phyloP scores from a whole-genome alignment of 2,797 vertebrate genomes.

The Pitangus sulphuratus region DNA sequence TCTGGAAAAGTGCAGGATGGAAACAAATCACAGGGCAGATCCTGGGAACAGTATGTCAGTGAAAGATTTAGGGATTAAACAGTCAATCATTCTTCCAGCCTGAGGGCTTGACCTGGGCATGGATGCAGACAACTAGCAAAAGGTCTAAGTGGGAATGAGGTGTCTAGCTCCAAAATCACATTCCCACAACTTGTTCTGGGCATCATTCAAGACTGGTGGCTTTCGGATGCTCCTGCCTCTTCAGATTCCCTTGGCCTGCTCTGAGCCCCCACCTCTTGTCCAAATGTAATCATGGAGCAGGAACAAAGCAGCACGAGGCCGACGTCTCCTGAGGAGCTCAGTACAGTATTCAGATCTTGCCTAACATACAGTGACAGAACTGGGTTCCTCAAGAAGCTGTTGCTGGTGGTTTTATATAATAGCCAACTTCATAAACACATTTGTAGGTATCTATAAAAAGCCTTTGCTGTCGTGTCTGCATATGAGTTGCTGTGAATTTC shows the following conservation, averaged over 20 bases:
- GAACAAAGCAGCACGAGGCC: neutral
- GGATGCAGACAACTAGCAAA: neutral
- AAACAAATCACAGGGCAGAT: neutral
- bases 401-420: slow-evolving; percentile 50
- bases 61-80: neutral
- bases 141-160: neutral
- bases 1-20: neutral
- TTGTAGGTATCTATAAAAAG: neutral
- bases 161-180: neutral
- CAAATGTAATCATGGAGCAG: neutral
- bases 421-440: slow-evolving; percentile 13
- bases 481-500: neutral
- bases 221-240: neutral
- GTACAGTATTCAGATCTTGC: neutral
- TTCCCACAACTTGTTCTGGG: neutral
- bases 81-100: neutral
- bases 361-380: slow-evolving; percentile 57
- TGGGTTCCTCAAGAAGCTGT: slow-evolving; percentile 50
- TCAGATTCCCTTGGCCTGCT: neutral
- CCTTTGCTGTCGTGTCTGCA: neutral
- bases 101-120: neutral
- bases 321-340: neutral
- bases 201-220: neutral
- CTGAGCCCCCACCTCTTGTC: neutral
- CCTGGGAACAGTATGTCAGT: neutral